Percentiles rank a stretch among this genome's conserved stretches.
Conservation (phyloP, 2,888 invertebrate species). For the Lymantria dispar region DNA sequence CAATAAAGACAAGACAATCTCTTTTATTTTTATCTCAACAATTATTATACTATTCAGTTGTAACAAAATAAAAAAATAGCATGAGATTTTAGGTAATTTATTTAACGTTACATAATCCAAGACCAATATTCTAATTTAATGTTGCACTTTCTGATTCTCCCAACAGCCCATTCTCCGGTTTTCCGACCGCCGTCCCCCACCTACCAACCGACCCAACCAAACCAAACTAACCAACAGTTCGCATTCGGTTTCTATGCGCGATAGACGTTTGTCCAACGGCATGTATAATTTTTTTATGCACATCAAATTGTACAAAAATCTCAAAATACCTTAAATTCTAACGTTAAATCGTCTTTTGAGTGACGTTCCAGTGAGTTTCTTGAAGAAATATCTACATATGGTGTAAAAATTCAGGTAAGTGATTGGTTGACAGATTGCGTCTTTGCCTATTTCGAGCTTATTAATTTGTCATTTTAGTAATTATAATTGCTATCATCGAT, state of each 20-base stretch:
- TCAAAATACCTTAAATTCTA: slow-evolving; percentile 76
- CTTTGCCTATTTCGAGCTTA: slow-evolving; percentile 69
- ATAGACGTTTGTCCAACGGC: slow-evolving; percentile 73
- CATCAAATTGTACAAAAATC: slow-evolving; percentile 74
- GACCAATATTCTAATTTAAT: too few relatives aligned
- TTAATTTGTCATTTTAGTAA: slow-evolving; percentile 47
- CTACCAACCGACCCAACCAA: slow-evolving; percentile 57
- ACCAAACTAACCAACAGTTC: slow-evolving; percentile 78
- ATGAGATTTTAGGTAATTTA: background rate
- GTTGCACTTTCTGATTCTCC: slow-evolving; percentile 50
- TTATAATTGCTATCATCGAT: slow-evolving; percentile 50
- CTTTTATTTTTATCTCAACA: slow-evolving; percentile 23
- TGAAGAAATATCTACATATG: slow-evolving; percentile 64
- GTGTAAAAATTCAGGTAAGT: slow-evolving; percentile 77
- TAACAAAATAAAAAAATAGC: background rate
- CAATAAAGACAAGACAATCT: slow-evolving; percentile 41
- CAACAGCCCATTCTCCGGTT: slow-evolving; percentile 71
- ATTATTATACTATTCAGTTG: background rate
- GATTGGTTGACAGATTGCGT: slow-evolving; percentile 77
- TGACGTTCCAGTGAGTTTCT: slow-evolving; percentile 70
- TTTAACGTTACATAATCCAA: too few relatives aligned
- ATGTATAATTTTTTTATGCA: slow-evolving; percentile 80
- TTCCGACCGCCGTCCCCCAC: slow-evolving; percentile 62
- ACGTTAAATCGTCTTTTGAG: slow-evolving; percentile 57
- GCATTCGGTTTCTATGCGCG: slow-evolving; percentile 81